Conservation (phyloP, 1,140 invertebrate genomes). For the Alviniconcha marisindica region DNA sequence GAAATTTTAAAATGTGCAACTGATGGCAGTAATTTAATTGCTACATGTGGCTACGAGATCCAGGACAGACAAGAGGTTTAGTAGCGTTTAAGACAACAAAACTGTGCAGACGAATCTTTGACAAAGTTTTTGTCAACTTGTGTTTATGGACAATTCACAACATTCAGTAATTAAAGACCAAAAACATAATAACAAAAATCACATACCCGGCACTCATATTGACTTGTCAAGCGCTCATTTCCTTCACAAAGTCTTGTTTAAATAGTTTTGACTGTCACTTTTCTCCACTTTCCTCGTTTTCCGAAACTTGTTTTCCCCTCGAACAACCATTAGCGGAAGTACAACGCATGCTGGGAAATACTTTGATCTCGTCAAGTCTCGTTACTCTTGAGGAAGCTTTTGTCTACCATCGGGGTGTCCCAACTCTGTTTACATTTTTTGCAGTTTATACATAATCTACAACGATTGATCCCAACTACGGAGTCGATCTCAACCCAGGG, state of each 20-base stretch:
- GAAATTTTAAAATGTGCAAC: too few species aligned
- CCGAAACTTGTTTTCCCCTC: slow-evolving; percentile 36
- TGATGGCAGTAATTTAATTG: too few species aligned
- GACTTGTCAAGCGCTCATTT: slow-evolving; percentile 28
- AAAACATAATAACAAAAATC: not conserved
- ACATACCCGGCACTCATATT: slow-evolving; percentile 36
- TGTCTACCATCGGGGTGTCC: slow-evolving; percentile 32
- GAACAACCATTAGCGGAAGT: slow-evolving; percentile 33
- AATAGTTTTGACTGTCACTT: not conserved
- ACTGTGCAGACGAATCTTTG: too few species aligned
- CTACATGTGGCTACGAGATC: too few species aligned
- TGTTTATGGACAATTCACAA: too few species aligned
- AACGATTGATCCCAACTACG: slow-evolving; percentile 35
- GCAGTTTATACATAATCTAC: slow-evolving; percentile 5
- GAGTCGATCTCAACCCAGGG: slow-evolving; percentile 28
- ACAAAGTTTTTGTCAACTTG: too few species aligned
- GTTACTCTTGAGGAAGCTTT: slow-evolving; percentile 19
- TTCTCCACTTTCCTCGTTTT: slow-evolving; percentile 21
- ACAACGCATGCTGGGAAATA: slow-evolving; percentile 22
- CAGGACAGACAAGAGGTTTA: too few species aligned
- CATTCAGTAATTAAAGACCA: too few species aligned
- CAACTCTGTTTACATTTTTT: slow-evolving; percentile 29
- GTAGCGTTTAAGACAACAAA: too few species aligned
- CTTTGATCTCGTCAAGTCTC: slow-evolving; percentile 37
- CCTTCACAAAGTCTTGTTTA: not conserved